phyloP scores from a whole-genome alignment of 2,888 invertebrate genomes.

The Lissocephala sabroskyi region DNA sequence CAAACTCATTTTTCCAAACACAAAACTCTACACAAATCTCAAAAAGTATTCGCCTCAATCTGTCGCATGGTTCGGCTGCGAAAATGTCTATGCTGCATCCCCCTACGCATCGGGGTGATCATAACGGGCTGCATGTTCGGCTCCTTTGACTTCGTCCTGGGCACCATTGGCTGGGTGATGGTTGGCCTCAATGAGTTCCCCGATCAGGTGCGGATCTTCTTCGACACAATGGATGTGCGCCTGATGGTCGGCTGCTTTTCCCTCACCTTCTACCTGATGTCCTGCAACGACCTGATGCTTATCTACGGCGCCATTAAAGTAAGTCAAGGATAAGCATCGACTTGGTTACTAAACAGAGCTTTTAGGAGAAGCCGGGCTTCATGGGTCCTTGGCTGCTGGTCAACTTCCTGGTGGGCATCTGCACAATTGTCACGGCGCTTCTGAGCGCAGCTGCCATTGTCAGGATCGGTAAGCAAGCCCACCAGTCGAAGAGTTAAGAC shows the following conservation, averaged over 20 bases:
- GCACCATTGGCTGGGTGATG: slow-evolving; percentile 1
- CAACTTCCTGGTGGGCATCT: slow-evolving; percentile 17
- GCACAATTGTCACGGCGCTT: slow-evolving; percentile 21
- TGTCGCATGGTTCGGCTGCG: slow-evolving; percentile 14
- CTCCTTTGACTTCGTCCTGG: slow-evolving; percentile 2
- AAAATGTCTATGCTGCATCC: slow-evolving; percentile 19
- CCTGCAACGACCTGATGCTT: slow-evolving; percentile 9
- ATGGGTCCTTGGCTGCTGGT: slow-evolving; percentile 25
- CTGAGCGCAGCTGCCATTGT: slow-evolving; percentile 2
- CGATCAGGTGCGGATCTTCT: slow-evolving; percentile 1
- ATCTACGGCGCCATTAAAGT: slow-evolving; percentile 22
- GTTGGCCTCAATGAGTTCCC: background rate
- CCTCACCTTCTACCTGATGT: slow-evolving; percentile 2
- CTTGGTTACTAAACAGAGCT: background rate
- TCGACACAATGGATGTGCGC: slow-evolving; percentile 14
- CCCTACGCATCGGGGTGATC: slow-evolving; percentile 17
- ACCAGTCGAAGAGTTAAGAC: background rate
- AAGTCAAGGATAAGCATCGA: background rate
- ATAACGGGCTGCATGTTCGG: slow-evolving; percentile 8
- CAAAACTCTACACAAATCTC: too few relatives aligned
- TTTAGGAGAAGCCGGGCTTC: slow-evolving; percentile 3
- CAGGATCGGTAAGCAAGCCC: slow-evolving; percentile 14
- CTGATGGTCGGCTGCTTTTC: slow-evolving; percentile 10
- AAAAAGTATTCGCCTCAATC: too few relatives aligned
- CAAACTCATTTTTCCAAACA: too few relatives aligned